Evolutionary conservation across 2,797 vertebrate species (phyloP), one percentile per base, ranked within the genome.

Genomic region (Lepidocolaptes lacrymiger): DNA sequence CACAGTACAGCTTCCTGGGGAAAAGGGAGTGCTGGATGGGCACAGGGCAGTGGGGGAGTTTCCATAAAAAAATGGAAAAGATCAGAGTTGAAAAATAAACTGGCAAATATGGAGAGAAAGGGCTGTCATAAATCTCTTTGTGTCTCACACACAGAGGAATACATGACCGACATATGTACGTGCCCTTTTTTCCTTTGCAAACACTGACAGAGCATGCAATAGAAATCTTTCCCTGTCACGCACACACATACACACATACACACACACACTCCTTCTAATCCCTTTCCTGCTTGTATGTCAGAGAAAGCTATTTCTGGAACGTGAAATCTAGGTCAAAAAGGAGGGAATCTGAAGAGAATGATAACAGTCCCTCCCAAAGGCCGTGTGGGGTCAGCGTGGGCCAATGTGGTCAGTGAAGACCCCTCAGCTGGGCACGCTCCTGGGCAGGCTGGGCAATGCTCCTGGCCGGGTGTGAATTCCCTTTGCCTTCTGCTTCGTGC

Each of bases 251-350:
- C 19, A 43, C 71, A 37, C 14, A 56, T 14, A n/a, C 11, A n/a
- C 17, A 13, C 22, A 26, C 24, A 63, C 3, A 2, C 16, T 32
- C 81, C 37, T 75, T 68, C 80, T 97, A 95, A 96, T 97, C 80
- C 61, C 69, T 51, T 48, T 83, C 94, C 95, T 97, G 94, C 93
- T 95, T 94, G 91, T 96, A 85, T 94, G 96, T 96, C 93, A 97
- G 94, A 96, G 93, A 96, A 96, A 98, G 96, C 96, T 98, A 98
- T 98, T 98, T 98, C 94, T 97, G 97, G 97, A 96, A 97, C 52
- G 12, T 94, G 91, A 95, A 98, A 98, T 98, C 97, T 98, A 97
- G 97, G 98, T 98, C 97, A 98, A 97, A 97, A 96, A 92, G 92
- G 95, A 96, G 96, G 96, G 95, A 92, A 64, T 89, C 71, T 72